Percentiles rank a stretch among this genome's conserved stretches.
These are phyloP conservation scores for Acleris sparsana DNA, from an alignment of 2,888 invertebrate genomes.

Conservation along the genomic window DNA sequence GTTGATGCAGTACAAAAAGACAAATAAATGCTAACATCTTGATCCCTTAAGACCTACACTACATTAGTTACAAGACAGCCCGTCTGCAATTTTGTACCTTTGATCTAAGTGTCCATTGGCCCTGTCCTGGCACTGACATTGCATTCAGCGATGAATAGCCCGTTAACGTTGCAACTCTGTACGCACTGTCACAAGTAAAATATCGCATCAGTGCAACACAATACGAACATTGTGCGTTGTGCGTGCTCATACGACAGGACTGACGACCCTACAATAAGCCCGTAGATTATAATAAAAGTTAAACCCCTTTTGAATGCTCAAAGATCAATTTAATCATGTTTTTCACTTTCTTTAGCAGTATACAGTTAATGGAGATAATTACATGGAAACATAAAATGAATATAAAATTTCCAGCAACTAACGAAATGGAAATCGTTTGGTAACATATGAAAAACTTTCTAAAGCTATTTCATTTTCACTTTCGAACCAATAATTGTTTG, in stretches of 20 bases:
- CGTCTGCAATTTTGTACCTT: slow-evolving; percentile 34
- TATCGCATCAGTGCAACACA: slow-evolving; percentile 52
- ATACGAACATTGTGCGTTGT: slow-evolving; percentile 34
- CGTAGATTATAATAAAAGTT: slow-evolving; percentile 30
- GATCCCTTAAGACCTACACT: slow-evolving; percentile 13
- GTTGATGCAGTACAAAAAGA: too few species aligned
- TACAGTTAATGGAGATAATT: slow-evolving; percentile 1
- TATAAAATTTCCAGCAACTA: slow-evolving; percentile 9
- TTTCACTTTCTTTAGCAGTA: slow-evolving; percentile 7
- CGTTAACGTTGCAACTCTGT: slow-evolving; percentile 59
- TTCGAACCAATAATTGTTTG: slow-evolving; percentile 18
- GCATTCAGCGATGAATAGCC: slow-evolving; percentile 72
- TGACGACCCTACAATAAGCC: slow-evolving; percentile 28
- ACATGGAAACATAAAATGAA: not conserved
- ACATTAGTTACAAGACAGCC: slow-evolving; percentile 13
- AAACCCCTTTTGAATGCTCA: slow-evolving; percentile 8
- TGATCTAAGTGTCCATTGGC: slow-evolving; percentile 54
- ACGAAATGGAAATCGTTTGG: slow-evolving; percentile 14
- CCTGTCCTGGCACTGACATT: slow-evolving; percentile 51
- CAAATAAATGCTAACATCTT: slow-evolving; percentile 15
- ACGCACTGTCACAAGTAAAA: slow-evolving; percentile 53
- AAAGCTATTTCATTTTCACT: slow-evolving; percentile 29
- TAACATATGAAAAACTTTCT: slow-evolving; percentile 26
- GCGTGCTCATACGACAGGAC: slow-evolving; percentile 27
- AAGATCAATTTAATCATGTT: slow-evolving; percentile 21